Evolutionary conservation across 1,140 invertebrate genomes (phyloP), one percentile per base, ranked within the genome.

Genomic region (Sitobion miscanthi): DNA sequence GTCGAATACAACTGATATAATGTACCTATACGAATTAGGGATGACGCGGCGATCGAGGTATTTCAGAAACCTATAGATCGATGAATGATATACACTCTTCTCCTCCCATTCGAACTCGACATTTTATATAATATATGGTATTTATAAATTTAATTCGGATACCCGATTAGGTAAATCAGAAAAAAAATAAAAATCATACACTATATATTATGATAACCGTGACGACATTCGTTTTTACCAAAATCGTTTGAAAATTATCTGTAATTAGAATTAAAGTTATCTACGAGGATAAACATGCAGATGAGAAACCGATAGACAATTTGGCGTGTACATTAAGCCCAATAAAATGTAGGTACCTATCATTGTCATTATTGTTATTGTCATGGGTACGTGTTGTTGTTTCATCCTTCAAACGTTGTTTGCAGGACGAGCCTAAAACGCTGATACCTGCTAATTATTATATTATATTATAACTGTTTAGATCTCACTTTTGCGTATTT

Each of bases 401-500:
- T 69, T 77, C 62, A 35, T 86, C 11, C 3, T 30, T 86, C 86
- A 49, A 0, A 20, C 20, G 23, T 47, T 9, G 42, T 47, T 45
- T 85, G 35, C 35, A 35, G 2, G 4, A 85, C 21, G 2, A 47
- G 30, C 21, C 49, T 57, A 89, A 89, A 38, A 89, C 14, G 30
- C 20, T 47, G 47, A 30, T 54, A 57, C 21, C 87, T 89, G 87
- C 49, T 25, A 57, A 57, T 89, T 77, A 77, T 77, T 77, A n/a
- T 87, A n/a, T 49, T 47, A 47, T 77, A 82, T 91, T 83, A 91
- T 69, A 83, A 83, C 38, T 91, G 90, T 83, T 91, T 52, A 9
- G 90, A 91, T 91, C 90, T 91, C 90, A 91, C 90, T 91, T 91
- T 83, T 54, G 35, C 5, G 35, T 91, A 23, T 47, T 49, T 49